Base-by-base conservation (phyloP, 1,140 invertebrate species). In the Drosophila aff. region DNA sequence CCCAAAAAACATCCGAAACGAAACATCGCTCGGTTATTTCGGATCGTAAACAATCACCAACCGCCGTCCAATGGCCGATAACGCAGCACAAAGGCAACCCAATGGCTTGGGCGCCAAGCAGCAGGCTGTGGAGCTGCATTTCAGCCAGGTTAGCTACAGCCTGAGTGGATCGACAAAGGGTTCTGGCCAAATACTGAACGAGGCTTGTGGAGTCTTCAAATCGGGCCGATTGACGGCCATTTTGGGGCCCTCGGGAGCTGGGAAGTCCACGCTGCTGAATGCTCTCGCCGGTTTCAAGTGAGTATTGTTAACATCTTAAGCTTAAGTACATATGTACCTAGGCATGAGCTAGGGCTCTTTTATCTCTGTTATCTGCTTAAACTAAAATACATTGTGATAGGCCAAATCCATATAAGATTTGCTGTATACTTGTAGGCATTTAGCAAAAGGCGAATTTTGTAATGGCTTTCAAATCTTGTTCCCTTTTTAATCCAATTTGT, bases 181-280 rank as follows among this genome's bases (percentile, higher is more conserved):
- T 10, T 23, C 21, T 9, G 80, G 36, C 8, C 81, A 79, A 11
- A 96, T 97, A 69, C 82, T 97, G 16, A 93, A 94, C 55, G 94
- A 94, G 26, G 93, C 94, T 0, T 94, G 93, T 16, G 96, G 95
- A 1, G 93, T 93, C 23, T 94, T 96, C 33, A 91, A 93, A 36
- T 93, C 95, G 0, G 94, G 95, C 2, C 94, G 94, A 82, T 74
- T 98, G 2, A 96, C 96, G 0, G 96, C 95, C 36, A 96, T 98
- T 52, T 94, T 98, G 82, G 97, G 97, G 0, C 96, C 96, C 2
- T 97, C 96, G 0, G 97, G 97, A 7, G 96, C 97, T 11, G 97
- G 97, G 5, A 98, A 98, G 87, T 96, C 97, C 0, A 97, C 96
- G 0, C 93, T 98, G 1, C 91, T 98, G 26, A 96, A 96, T 76